Conservation (phyloP, 2,888 invertebrate genomes). For the Magallana nippona region DNA sequence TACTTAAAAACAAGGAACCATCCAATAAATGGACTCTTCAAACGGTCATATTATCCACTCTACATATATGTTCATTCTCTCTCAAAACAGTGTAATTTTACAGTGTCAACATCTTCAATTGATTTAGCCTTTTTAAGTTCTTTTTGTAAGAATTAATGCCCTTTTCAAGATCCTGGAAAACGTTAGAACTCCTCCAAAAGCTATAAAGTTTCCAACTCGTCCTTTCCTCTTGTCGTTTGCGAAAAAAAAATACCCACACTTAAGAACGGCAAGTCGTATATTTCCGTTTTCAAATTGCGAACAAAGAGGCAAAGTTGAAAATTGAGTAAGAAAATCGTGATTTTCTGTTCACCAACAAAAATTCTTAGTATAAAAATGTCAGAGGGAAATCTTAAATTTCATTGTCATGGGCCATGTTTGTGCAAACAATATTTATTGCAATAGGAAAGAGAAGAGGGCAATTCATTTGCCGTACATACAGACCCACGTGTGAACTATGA, state of each 20-base stretch:
- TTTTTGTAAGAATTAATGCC: conserved; percentile 2
- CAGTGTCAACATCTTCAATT: conserved; percentile 12
- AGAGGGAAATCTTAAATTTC: conserved; percentile 6
- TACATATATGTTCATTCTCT: background rate
- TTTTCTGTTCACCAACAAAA: background rate
- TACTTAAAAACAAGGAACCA: background rate
- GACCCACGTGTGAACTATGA: conserved; percentile 35
- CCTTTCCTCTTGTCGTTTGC: background rate
- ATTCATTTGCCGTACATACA: conserved; percentile 25
- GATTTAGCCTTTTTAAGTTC: background rate
- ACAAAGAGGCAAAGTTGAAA: conserved; percentile 5
- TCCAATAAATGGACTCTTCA: conserved; percentile 20
- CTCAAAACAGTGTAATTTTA: conserved; percentile 12
- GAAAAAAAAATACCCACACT: background rate
- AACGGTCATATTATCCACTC: conserved; percentile 29
- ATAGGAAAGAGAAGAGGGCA: background rate
- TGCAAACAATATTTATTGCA: conserved; percentile 37
- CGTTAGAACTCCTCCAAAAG: conserved; percentile 4
- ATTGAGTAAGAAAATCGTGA: conserved; percentile 18
- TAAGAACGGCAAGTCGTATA: background rate
- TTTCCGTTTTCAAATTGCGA: background rate
- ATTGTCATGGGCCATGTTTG: conserved; percentile 31
- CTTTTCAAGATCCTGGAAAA: conserved; percentile 10
- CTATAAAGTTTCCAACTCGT: conserved; percentile 3
- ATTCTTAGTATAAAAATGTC: conserved; percentile 16